phyloP scores from a whole-genome alignment of 1,140 invertebrate genomes.

The Drosophila malerkotliana region DNA sequence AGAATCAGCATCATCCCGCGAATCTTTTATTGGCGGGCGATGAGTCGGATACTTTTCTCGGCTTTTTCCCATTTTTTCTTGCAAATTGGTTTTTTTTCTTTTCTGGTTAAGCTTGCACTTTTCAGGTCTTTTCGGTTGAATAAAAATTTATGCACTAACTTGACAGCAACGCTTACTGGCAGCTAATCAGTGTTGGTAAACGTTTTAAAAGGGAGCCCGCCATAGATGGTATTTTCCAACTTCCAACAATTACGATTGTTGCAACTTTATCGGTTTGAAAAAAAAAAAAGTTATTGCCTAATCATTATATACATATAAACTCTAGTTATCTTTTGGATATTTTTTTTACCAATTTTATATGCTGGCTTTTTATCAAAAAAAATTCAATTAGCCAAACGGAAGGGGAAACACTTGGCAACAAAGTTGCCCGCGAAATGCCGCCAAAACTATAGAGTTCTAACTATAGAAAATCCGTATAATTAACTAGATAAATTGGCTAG shows the following conservation, averaged over 20 bases:
- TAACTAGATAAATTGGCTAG: slow-evolving; percentile 61
- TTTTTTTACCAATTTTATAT: slow-evolving; percentile 45
- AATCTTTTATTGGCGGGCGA: no score
- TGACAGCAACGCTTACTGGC: neutral
- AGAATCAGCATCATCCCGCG: neutral
- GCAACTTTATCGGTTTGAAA: no score
- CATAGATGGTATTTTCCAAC: no score
- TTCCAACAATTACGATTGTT: no score
- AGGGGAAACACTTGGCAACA: slow-evolving; percentile 31
- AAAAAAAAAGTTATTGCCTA: no score
- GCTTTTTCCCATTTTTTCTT: neutral
- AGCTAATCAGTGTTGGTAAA: neutral
- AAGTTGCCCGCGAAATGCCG: slow-evolving; percentile 19
- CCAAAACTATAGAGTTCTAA: slow-evolving; percentile 25
- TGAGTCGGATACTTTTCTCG: neutral
- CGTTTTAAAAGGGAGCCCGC: no score
- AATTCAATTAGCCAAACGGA: slow-evolving; percentile 63
- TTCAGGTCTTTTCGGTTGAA: neutral
- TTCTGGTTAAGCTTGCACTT: neutral
- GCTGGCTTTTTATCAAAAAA: slow-evolving; percentile 52
- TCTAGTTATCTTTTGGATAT: slow-evolving; percentile 4
- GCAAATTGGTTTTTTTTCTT: neutral
- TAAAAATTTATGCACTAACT: neutral
- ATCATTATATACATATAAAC: no score
- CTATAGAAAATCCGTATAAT: slow-evolving; percentile 51